Conservation (phyloP, 2,113 vertebrate genomes). For the Macquaria australasica region DNA sequence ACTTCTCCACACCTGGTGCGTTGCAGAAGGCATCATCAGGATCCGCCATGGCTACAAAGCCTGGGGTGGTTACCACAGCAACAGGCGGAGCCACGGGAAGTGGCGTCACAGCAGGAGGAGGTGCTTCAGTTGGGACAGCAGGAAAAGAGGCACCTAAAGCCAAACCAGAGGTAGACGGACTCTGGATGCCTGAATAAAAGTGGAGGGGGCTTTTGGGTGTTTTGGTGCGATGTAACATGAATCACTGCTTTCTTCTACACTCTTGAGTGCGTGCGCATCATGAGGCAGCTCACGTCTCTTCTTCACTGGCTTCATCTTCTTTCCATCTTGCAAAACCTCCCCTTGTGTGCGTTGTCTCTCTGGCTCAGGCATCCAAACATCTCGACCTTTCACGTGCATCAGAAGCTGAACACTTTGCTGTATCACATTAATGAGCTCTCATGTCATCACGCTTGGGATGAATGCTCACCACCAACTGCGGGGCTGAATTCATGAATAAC, state of each 20-base stretch:
- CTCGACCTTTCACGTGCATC: constrained; percentile 12
- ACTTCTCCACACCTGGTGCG: constrained; percentile 55
- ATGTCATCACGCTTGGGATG: constrained; percentile 12
- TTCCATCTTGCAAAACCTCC: constrained; percentile 18
- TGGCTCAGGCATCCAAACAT: neutral
- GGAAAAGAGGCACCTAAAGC: constrained; percentile 63
- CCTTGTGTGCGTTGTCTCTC: neutral
- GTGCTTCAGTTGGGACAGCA: constrained; percentile 37
- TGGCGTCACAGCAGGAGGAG: constrained; percentile 50
- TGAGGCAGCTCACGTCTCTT: neutral
- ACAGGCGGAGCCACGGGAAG: constrained; percentile 49
- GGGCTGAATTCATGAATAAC: constrained; percentile 37
- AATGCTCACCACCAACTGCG: constrained; percentile 15
- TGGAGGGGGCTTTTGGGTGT: constrained; percentile 45
- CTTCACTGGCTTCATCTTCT: constrained; percentile 36
- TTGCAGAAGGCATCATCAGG: constrained; percentile 77
- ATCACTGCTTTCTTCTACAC: constrained; percentile 39
- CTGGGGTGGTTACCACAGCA: constrained; percentile 49
- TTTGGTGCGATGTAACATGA: constrained; percentile 28
- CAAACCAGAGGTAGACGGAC: constrained; percentile 73
- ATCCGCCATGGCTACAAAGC: constrained; percentile 73
- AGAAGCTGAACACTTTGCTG: constrained; percentile 1
- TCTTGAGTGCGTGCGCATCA: neutral
- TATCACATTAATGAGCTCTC: constrained; percentile 1
- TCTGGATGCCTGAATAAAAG: constrained; percentile 1